Conservation (phyloP, 2,113 vertebrate species). For the Eclectus roratus region DNA sequence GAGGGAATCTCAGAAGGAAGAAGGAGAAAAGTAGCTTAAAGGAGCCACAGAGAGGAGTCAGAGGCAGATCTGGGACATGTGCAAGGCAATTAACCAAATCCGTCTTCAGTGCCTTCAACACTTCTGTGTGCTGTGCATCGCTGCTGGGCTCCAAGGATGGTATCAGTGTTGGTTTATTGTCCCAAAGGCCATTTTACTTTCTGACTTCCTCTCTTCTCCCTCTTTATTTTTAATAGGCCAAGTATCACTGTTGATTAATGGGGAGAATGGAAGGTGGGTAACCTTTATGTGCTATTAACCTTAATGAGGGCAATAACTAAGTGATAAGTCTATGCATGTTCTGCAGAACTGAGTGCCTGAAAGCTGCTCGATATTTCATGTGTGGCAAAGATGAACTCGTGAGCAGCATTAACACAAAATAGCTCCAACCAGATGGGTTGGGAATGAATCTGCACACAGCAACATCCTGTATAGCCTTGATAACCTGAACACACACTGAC, state of each 20-base stretch:
- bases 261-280: not conserved
- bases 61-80: not conserved
- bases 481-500: not conserved
- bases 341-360: not conserved
- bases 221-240: not conserved
- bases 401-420: not conserved
- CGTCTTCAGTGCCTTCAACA: not conserved
- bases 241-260: not conserved
- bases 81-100: not conserved
- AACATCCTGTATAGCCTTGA: not conserved
- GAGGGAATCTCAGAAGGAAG: not conserved
- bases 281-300: not conserved
- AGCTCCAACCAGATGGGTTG: not conserved
- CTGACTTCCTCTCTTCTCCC: not conserved
- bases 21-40: not conserved
- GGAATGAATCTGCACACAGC: not conserved
- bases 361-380: not conserved
- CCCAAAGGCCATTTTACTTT: not conserved
- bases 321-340: not conserved
- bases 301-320: not conserved
- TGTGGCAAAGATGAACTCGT: not conserved
- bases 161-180: not conserved
- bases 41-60: not conserved
- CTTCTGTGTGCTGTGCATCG: not conserved
- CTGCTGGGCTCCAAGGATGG: not conserved